phyloP scores from a whole-genome alignment of 2,113 vertebrate genomes.

The Hippopotamus amphibius region DNA sequence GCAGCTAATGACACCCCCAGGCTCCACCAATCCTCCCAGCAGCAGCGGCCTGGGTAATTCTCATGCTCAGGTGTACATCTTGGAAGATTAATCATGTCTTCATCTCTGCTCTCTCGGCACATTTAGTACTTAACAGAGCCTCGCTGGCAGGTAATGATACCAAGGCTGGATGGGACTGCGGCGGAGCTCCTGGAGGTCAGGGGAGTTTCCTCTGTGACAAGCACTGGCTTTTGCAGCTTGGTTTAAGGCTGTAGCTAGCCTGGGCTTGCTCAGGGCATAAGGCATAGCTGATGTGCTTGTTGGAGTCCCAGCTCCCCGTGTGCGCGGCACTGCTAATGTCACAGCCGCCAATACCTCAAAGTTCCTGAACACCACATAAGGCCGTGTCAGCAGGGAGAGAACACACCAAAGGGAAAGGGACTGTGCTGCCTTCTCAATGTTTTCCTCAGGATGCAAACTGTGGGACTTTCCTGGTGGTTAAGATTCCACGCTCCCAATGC shows the following conservation, averaged over 20 bases:
- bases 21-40: background rate
- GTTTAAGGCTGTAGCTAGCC: background rate
- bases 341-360: background rate
- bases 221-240: background rate
- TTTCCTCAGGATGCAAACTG: background rate
- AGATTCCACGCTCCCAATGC: too few species aligned
- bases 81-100: background rate
- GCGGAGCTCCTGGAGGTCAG: background rate
- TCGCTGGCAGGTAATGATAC: accelerated
- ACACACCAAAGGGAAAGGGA: background rate
- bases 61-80: background rate
- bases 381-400: background rate
- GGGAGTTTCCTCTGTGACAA: background rate
- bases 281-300: background rate
- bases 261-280: background rate
- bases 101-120: background rate
- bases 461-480: too few species aligned
- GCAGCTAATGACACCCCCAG: background rate
- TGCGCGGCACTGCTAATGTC: background rate
- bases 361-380: background rate
- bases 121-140: background rate
- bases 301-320: background rate
- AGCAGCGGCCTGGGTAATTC: background rate
- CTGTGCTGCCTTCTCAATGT: background rate
- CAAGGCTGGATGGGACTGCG: background rate